Conservation (phyloP, 2,113 vertebrate genomes). For the Rallus limicola region DNA sequence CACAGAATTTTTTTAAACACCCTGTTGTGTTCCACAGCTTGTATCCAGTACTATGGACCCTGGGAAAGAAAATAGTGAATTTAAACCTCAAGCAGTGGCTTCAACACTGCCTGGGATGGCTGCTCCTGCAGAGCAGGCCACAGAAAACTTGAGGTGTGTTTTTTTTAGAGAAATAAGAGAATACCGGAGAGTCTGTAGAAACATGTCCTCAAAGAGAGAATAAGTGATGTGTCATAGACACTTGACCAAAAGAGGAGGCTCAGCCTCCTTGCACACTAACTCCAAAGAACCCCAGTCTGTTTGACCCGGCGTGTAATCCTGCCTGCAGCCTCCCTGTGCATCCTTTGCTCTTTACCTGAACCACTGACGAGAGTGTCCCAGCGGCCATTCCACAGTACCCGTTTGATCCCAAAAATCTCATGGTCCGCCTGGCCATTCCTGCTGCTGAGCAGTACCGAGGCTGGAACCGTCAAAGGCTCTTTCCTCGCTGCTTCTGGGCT, state of each 20-base stretch:
- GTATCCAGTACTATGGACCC: slow-evolving; percentile 71
- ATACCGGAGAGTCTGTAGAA: slow-evolving; percentile 75
- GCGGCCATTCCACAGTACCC: slow-evolving; percentile 64
- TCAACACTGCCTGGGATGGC: slow-evolving; percentile 70
- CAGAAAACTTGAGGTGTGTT: slow-evolving; percentile 72
- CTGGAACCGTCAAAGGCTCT: neutral
- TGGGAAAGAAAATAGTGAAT: slow-evolving; percentile 29
- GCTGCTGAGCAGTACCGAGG: neutral
- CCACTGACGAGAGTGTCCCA: slow-evolving; percentile 56
- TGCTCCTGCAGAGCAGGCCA: slow-evolving; percentile 60
- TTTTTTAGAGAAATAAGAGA: slow-evolving; percentile 69
- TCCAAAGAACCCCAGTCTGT: slow-evolving; percentile 71
- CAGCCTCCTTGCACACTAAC: slow-evolving; percentile 59
- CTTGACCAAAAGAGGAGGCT: slow-evolving; percentile 61
- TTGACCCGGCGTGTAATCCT: slow-evolving; percentile 48
- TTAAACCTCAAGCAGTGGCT: slow-evolving; percentile 63
- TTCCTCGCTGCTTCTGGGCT: no score
- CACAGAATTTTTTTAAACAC: slow-evolving; percentile 65
- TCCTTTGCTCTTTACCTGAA: neutral
- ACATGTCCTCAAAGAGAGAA: slow-evolving; percentile 70
- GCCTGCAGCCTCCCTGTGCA: slow-evolving; percentile 68
- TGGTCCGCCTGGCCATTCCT: slow-evolving; percentile 64
- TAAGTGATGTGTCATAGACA: slow-evolving; percentile 72
- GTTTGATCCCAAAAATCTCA: slow-evolving; percentile 70
- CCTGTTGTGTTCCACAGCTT: slow-evolving; percentile 79